Evolutionary conservation across 2,113 vertebrate species (phyloP).

Genomic region (Speoplatyrhinus poulsoni): DNA sequence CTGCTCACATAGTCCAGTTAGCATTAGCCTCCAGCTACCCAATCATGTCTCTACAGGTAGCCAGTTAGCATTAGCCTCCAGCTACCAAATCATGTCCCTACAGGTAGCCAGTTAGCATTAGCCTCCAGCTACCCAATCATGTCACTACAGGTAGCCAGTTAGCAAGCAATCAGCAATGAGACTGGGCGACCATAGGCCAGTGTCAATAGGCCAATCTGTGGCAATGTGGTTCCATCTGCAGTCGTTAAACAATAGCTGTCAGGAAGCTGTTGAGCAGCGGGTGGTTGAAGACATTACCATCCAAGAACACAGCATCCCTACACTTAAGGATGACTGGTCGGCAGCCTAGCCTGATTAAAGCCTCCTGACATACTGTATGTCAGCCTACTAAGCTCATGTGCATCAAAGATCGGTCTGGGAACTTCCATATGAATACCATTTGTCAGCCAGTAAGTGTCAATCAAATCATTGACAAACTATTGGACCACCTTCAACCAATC

Average conservation of each 20-base stretch:
- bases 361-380: too few relatives aligned
- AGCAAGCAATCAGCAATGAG: conserved; percentile 35
- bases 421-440: too few relatives aligned
- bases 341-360: conserved; percentile 11
- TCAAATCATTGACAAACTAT: too few relatives aligned
- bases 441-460: too few relatives aligned
- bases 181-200: conserved; percentile 20
- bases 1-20: not conserved
- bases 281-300: conserved; percentile 17
- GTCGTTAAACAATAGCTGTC: conserved; percentile 31
- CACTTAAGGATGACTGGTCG: not conserved
- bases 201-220: conserved; percentile 38
- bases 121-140: conserved; percentile 7
- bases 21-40: not conserved
- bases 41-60: conserved; percentile 26
- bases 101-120: conserved; percentile 20
- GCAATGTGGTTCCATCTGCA: conserved; percentile 8
- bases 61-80: conserved; percentile 1
- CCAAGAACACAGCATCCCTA: conserved; percentile 3
- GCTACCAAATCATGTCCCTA: conserved; percentile 15
- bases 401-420: too few relatives aligned
- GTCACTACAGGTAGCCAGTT: conserved; percentile 19
- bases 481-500: too few relatives aligned
- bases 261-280: conserved; percentile 30
- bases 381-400: too few relatives aligned